Conservation (phyloP, 64 coral and sea anemone genomes). For the Dendronephthya gigantea region DNA sequence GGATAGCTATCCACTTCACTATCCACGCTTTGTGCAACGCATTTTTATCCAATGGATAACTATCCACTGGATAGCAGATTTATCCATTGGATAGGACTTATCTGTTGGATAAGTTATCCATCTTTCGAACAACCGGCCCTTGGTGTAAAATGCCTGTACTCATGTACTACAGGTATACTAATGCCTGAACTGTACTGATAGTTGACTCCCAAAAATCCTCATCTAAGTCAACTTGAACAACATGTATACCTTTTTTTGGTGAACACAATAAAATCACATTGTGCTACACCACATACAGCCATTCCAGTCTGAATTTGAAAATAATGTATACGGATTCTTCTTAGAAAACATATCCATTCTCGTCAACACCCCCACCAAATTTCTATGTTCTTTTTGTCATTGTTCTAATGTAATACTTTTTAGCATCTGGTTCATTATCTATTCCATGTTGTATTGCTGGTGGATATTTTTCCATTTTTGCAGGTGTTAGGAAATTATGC, state of each 20-base stretch:
- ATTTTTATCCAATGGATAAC: too few species aligned
- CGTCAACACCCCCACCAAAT: not conserved
- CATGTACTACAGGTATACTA: too few species aligned
- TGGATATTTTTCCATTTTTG: not conserved
- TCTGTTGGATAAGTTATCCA: too few species aligned
- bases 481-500: not conserved
- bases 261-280: not conserved
- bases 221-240: not conserved
- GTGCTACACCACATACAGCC: not conserved
- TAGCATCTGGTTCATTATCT: not conserved
- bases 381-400: slow-evolving; percentile 2
- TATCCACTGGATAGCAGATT: too few species aligned
- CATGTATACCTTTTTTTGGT: not conserved
- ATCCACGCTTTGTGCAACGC: too few species aligned
- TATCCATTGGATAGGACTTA: too few species aligned
- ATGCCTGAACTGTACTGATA: too few species aligned
- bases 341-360: not conserved
- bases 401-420: slow-evolving; percentile 6
- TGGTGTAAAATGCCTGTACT: too few species aligned
- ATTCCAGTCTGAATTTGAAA: slow-evolving; percentile 8
- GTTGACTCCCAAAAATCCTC: not conserved
- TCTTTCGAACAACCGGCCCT: too few species aligned
- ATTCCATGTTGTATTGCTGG: slow-evolving; percentile 4
- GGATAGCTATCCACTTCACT: too few species aligned
- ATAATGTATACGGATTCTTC: not conserved